Conservation (phyloP, 2,797 vertebrate species). For the Perodicticus potto region DNA sequence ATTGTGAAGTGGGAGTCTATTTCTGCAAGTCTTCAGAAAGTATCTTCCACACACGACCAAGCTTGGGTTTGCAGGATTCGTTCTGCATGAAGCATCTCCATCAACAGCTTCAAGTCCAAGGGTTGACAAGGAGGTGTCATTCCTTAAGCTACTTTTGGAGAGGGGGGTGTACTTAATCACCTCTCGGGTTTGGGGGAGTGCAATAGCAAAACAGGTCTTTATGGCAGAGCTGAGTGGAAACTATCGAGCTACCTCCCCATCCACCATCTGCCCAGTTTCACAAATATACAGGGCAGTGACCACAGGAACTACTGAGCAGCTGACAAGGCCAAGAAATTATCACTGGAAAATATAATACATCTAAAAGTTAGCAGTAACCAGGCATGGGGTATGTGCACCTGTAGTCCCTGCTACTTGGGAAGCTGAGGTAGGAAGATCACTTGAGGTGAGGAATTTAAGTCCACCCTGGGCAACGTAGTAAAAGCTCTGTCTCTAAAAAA, state of each 20-base stretch:
- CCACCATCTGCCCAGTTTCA: rapidly evolving
- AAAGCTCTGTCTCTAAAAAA: too few relatives aligned
- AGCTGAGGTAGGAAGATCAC: too few relatives aligned
- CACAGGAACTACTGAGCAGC: background rate
- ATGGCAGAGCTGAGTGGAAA: background rate
- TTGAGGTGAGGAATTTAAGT: background rate
- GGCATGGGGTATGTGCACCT: background rate
- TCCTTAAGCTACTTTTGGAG: background rate
- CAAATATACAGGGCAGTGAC: rapidly evolving
- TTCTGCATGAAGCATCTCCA: background rate
- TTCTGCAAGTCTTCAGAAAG: background rate
- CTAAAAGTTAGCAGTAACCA: background rate
- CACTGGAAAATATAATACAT: background rate
- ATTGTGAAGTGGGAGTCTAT: background rate
- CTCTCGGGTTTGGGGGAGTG: background rate
- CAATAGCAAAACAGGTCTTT: rapidly evolving
- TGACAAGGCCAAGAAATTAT: background rate
- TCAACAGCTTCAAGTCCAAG: background rate
- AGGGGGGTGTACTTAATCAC: background rate
- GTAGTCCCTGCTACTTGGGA: too few relatives aligned
- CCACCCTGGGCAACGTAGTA: too few relatives aligned
- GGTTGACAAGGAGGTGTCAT: background rate
- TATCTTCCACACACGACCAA: rapidly evolving
- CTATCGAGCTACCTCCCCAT: rapidly evolving
- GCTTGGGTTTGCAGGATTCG: background rate